Evolutionary conservation across 2,888 invertebrate species (phyloP).

Genomic region (Ceraclea dissimilis): DNA sequence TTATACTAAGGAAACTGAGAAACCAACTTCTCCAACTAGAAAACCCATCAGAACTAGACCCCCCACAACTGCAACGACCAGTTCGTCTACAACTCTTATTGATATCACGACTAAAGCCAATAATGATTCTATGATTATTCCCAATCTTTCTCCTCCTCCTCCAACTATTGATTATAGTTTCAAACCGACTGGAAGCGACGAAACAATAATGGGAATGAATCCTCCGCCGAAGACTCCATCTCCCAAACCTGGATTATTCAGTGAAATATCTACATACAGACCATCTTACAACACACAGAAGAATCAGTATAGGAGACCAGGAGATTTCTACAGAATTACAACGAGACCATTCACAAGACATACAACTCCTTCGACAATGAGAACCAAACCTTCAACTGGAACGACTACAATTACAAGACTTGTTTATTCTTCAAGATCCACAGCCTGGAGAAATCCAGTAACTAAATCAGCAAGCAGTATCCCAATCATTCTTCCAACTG

Average conservation of each 20-base stretch:
- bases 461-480: conserved; percentile 13
- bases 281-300: conserved; percentile 40
- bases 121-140: conserved; percentile 39
- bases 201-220: conserved; percentile 50
- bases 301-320: conserved; percentile 36
- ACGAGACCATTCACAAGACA: conserved; percentile 24
- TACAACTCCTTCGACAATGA: conserved; percentile 20
- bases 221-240: conserved; percentile 42
- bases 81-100: conserved; percentile 36
- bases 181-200: conserved; percentile 40
- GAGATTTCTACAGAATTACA: conserved; percentile 23
- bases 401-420: conserved; percentile 21
- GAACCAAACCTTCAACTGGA: conserved; percentile 21
- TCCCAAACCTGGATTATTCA: conserved; percentile 31
- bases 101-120: conserved; percentile 33
- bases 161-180: conserved; percentile 41
- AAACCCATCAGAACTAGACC: conserved; percentile 40
- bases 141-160: conserved; percentile 47
- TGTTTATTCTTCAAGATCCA: conserved; percentile 21
- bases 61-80: conserved; percentile 31
- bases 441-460: conserved; percentile 20
- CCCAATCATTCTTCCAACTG: conserved; percentile 4
- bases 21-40: conserved; percentile 46
- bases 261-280: conserved; percentile 39
- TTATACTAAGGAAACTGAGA: conserved; percentile 33